Evolutionary conservation across 2,888 invertebrate species (phyloP), one percentile per base, ranked within the genome.

Genomic region (Noctua pronuba): DNA sequence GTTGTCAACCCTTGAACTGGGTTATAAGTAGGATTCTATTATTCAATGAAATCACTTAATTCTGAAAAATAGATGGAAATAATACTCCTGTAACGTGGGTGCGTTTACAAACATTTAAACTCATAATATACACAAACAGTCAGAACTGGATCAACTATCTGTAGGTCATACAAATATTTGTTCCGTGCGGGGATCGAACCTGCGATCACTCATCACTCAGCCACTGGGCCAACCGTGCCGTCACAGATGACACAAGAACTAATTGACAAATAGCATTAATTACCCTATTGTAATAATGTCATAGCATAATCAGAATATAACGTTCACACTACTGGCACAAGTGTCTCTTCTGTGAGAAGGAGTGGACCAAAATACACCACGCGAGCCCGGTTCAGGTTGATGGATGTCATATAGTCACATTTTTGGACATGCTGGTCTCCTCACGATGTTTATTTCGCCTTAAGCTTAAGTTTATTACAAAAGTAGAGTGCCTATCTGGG

Each of bases 1-100:
- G 46, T 46, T 46, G 64, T 49, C 13, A 55, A 38, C 46, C 8
- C 16, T 72, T 79, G 55, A 79, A 28, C 8, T 49, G 2, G 64
- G 55, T 55, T 21, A 6, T 21, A 46, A 2, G 28, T 64, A 16
- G 65, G 46, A 41, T 55, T n/a, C 31, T 31, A 0, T 44, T 28
- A n/a, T 55, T 46, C 28, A 79, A 65, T 38, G 18, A 71, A 38
- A 70, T 52, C 16, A 38, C 24, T 24, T 31, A 35, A 1, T 70
- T 16, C 52, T 41, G 2, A 13, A 41, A 41, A 73, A 41, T 18
- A 31, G 4, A 65, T 41, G 13, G 38, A n/a, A 41, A 64, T 64
- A 7, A 31, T 60, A 60, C 13, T 41, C 0, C 1, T 41, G 10
- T 52, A 55, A 11, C 55, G 11, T 52, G 11, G n/a, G 11, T 55